Percentiles rank a stretch among this genome's conserved stretches.
phyloP scores from a whole-genome alignment of 2,888 invertebrate genomes.

The Troglohyphantes excavatus region DNA sequence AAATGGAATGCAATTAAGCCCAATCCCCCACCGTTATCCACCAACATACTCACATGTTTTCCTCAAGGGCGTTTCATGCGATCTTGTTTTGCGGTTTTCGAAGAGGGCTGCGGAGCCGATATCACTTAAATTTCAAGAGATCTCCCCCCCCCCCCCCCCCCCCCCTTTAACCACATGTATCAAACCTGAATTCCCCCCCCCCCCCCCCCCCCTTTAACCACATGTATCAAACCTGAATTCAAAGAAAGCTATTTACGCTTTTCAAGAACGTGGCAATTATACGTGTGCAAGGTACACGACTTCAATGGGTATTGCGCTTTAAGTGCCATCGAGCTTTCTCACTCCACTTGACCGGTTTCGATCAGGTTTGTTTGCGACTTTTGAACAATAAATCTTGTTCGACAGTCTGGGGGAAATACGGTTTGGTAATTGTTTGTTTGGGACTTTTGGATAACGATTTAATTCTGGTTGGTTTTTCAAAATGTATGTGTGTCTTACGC shows the following conservation, averaged over 20 bases:
- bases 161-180: constrained; percentile 34
- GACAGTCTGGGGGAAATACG: no score
- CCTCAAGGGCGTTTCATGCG: constrained; percentile 14
- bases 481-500: no score
- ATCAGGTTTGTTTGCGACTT: neutral
- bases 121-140: constrained; percentile 34
- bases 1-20: neutral
- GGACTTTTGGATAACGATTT: no score
- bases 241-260: constrained; percentile 51
- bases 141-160: neutral
- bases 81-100: constrained; percentile 27
- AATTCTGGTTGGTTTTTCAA: no score
- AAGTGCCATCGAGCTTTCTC: neutral
- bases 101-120: constrained; percentile 11
- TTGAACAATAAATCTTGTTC: no score
- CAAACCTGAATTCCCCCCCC: constrained; percentile 26
- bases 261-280: constrained; percentile 43
- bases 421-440: no score
- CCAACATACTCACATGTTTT: neutral
- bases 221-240: constrained; percentile 33
- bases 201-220: constrained; percentile 23
- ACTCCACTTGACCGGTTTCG: neutral
- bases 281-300: constrained; percentile 21
- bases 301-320: neutral
- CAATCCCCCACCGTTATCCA: neutral